These are phyloP conservation scores for Dipodomys spectabilis DNA, from an alignment of 2,113 vertebrate genomes.

Conservation along the genomic window DNA sequence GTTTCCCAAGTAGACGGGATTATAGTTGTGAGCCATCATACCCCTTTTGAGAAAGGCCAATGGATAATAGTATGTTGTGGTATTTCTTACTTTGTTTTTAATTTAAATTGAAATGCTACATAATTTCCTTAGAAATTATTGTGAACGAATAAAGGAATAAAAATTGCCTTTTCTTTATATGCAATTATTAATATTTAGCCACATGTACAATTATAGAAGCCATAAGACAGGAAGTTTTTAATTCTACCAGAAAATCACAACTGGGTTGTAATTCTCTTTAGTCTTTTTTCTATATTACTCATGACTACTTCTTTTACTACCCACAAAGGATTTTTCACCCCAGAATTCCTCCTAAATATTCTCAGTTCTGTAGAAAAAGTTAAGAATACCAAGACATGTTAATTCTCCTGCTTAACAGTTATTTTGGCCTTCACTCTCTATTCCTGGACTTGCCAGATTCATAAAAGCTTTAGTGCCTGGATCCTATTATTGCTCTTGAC, in stretches of 20 bases:
- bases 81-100: not conserved
- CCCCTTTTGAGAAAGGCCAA: not conserved
- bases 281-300: not conserved
- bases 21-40: no score
- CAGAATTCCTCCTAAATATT: not conserved
- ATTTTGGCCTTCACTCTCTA: fast-evolving
- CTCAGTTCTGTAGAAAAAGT: not conserved
- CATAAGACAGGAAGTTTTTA: not conserved
- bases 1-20: no score
- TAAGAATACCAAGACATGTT: not conserved
- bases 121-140: not conserved
- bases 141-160: not conserved
- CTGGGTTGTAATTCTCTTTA: not conserved
- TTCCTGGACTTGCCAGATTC: not conserved
- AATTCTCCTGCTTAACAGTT: no score
- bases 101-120: not conserved
- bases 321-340: not conserved
- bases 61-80: not conserved
- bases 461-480: not conserved
- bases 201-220: not conserved
- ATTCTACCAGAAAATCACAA: not conserved
- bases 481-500: not conserved
- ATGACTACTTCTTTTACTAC: not conserved
- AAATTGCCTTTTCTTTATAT: conserved; percentile 55
- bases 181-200: not conserved